Evolutionary conservation across 2,113 vertebrate genomes (phyloP), one percentile per base, ranked within the genome.

Genomic region (Zosterops borbonicus): DNA sequence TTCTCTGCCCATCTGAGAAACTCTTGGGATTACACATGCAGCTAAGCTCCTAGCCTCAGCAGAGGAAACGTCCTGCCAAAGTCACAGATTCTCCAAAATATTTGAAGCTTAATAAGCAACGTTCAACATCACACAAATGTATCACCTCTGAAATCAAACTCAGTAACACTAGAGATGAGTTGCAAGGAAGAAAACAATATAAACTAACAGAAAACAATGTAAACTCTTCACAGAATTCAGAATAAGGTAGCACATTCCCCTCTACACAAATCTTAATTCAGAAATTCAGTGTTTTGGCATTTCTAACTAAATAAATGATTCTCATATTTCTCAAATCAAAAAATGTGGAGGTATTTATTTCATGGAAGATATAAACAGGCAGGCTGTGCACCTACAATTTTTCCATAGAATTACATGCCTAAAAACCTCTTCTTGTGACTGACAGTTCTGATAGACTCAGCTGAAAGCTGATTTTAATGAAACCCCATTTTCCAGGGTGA

Each of bases 391-490:
- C 41, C 50, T 65, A 52, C 27, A 80, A 64, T 67, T 56, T 81
- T 90, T 44, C 50, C 4, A 2, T 13, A 50, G 16, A 79, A 52
- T 63, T 90, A 47, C 50, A 86, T 37, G 68, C 37, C 60, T 95
- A 70, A 92, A 74, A 78, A 39, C 49, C 42, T 71, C 41, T 83
- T 74, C 60, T 77, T 71, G 28, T 88, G 90, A 95, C 64, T 96
- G 95, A 96, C 94, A 93, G 83, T 76, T 95, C 69, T 78, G 64
- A 90, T 52, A 92, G 64, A 44, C 31, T 75, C 52, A 60, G 85
- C 44, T 84, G 86, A 95, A 90, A 62, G 52, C n/a, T 78, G 33
- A 90, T 50, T 92, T 92, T 94, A 95, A 93, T 93, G 85, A 90
- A 96, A 89, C 9, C 6, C 42, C 52, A 69, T 90, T 96, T 94